Conservation (phyloP, 2,113 vertebrate genomes). For the Lynx canadensis region DNA sequence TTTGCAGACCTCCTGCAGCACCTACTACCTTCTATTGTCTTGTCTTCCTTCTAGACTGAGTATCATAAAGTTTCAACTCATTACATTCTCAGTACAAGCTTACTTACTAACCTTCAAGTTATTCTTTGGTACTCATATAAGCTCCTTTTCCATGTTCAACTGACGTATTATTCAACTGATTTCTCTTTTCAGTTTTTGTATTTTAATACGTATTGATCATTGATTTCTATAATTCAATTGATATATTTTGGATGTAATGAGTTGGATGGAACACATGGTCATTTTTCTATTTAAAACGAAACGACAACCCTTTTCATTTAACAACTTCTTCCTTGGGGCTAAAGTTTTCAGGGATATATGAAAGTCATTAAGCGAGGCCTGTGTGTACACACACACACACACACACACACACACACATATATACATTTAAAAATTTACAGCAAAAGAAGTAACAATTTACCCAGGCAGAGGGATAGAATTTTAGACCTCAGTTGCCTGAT, state of each 20-base stretch:
- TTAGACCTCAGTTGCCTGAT: neutral
- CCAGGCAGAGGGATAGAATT: neutral
- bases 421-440: neutral
- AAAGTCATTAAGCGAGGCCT: neutral
- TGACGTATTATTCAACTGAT: neutral
- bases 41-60: neutral
- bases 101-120: neutral
- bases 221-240: neutral
- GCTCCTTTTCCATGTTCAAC: neutral
- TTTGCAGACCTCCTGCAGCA: neutral
- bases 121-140: neutral
- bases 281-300: slow-evolving; percentile 25
- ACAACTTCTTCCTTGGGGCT: neutral
- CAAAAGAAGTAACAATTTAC: neutral
- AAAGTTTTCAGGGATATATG: slow-evolving; percentile 23
- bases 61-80: neutral
- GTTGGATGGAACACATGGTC: neutral
- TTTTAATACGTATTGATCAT: neutral
- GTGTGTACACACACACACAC: too few species aligned
- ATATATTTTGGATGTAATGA: neutral
- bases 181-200: neutral
- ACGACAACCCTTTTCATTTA: neutral
- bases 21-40: neutral
- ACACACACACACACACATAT: neutral
- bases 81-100: neutral